Evolutionary conservation across 2,113 vertebrate species (phyloP).

Genomic region (Gobius niger): DNA sequence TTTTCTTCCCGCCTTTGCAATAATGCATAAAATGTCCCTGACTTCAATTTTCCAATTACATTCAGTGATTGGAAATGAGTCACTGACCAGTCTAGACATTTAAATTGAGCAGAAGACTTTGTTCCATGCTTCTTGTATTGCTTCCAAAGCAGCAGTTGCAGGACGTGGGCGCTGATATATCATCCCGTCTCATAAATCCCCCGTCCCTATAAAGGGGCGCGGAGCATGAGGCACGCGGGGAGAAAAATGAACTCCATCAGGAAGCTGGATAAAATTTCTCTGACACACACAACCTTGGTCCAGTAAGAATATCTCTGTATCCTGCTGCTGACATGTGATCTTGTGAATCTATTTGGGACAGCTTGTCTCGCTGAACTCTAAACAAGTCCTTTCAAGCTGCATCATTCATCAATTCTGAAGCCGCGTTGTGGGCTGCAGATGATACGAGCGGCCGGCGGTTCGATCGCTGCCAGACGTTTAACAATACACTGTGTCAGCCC

Average conservation of each 20-base stretch:
- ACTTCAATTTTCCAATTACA: neutral
- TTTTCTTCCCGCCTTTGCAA: neutral
- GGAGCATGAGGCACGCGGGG: conserved; percentile 35
- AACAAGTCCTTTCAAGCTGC: conserved; percentile 74
- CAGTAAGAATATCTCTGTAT: conserved; percentile 78
- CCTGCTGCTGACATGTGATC: conserved; percentile 81
- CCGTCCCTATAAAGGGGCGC: conserved; percentile 52
- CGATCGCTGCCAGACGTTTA: conserved; percentile 61
- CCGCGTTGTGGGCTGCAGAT: conserved; percentile 62
- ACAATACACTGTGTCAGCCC: conserved; percentile 54
- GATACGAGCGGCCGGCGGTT: conserved; percentile 49
- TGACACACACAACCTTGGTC: conserved; percentile 77
- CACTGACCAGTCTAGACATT: neutral
- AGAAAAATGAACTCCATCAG: conserved; percentile 79
- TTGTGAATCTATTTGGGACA: conserved; percentile 76
- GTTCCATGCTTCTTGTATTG: conserved; percentile 20
- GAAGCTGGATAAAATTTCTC: conserved; percentile 80
- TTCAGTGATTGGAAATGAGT: conserved; percentile 2
- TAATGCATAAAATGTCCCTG: neutral
- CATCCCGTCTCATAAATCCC: conserved; percentile 65
- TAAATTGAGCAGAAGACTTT: conserved; percentile 2
- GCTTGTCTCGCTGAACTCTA: conserved; percentile 74
- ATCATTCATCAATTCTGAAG: conserved; percentile 78
- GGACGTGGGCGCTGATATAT: conserved; percentile 60
- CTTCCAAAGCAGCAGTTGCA: conserved; percentile 30